Percentiles rank a stretch among this genome's conserved stretches.
Evolutionary conservation across 1,140 invertebrate genomes (phyloP).

Genomic region (Drosophila melanica): DNA sequence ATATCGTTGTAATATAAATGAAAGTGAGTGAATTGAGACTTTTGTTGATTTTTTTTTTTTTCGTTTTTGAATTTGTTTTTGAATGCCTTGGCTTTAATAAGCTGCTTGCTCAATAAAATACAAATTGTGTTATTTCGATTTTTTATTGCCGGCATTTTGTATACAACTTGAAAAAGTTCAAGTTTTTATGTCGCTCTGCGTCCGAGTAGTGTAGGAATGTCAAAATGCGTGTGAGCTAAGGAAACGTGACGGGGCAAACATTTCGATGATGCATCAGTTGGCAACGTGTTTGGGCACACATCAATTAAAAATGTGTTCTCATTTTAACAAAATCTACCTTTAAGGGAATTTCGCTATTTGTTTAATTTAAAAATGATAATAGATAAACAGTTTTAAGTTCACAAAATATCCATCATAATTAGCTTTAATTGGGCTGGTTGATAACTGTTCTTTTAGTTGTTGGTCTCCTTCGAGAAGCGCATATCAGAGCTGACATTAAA

Average conservation of each 20-base stretch:
- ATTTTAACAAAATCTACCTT: no score
- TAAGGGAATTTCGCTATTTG: no score
- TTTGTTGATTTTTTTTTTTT: slow-evolving; percentile 28
- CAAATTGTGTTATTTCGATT: slow-evolving; percentile 76
- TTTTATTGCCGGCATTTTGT: slow-evolving; percentile 64
- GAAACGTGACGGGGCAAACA: slow-evolving; percentile 59
- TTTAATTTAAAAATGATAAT: no score
- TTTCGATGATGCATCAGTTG: slow-evolving; percentile 18
- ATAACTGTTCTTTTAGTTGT: no score
- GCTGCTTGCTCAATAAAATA: slow-evolving; percentile 62
- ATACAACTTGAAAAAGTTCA: slow-evolving; percentile 21
- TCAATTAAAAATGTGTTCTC: slow-evolving; percentile 1
- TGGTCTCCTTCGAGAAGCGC: no score
- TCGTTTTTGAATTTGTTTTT: slow-evolving; percentile 25
- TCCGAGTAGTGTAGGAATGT: slow-evolving; percentile 60
- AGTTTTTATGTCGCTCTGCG: slow-evolving; percentile 55
- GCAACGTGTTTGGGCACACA: slow-evolving; percentile 36
- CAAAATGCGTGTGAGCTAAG: slow-evolving; percentile 40
- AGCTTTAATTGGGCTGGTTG: no score
- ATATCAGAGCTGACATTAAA: no score
- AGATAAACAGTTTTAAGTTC: no score
- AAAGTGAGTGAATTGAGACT: slow-evolving; percentile 70
- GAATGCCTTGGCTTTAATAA: slow-evolving; percentile 73
- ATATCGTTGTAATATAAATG: slow-evolving; percentile 81
- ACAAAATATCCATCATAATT: no score